Conservation (phyloP, 2,113 vertebrate genomes). For the Callipepla squamata region DNA sequence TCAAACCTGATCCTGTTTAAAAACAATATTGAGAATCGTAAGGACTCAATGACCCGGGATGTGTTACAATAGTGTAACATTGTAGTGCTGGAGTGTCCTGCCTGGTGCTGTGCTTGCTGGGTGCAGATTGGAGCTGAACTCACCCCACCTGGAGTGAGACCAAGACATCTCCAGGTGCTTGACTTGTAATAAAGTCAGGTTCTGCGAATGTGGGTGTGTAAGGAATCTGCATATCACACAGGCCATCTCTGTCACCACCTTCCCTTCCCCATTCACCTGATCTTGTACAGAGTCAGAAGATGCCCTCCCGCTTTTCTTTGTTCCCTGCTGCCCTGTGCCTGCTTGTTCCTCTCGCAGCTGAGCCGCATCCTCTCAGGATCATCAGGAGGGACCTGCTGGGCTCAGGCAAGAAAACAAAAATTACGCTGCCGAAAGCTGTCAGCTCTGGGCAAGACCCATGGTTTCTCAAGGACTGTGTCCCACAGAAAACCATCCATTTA, state of each 20-base stretch:
- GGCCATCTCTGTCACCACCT: neutral
- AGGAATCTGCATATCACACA: neutral
- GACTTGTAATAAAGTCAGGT: conserved; percentile 5
- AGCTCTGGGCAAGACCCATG: neutral
- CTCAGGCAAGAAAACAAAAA: neutral
- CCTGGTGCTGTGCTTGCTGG: neutral
- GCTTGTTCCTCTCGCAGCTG: neutral
- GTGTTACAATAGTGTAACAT: neutral
- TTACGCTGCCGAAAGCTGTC: neutral
- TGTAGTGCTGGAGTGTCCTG: conserved; percentile 40
- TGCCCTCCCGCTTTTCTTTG: neutral
- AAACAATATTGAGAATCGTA: conserved; percentile 39
- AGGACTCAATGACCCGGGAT: neutral
- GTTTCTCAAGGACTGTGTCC: neutral
- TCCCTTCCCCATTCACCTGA: neutral
- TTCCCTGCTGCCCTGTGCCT: neutral
- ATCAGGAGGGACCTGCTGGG: neutral
- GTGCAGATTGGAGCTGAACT: neutral
- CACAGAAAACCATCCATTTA: neutral
- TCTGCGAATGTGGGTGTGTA: neutral
- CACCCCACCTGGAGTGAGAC: neutral
- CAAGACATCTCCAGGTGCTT: neutral
- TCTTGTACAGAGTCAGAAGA: neutral
- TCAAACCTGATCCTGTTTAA: conserved; percentile 40
- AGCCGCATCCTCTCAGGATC: neutral